Conservation (phyloP, 2,888 invertebrate genomes). For the Cetonia aurata region DNA sequence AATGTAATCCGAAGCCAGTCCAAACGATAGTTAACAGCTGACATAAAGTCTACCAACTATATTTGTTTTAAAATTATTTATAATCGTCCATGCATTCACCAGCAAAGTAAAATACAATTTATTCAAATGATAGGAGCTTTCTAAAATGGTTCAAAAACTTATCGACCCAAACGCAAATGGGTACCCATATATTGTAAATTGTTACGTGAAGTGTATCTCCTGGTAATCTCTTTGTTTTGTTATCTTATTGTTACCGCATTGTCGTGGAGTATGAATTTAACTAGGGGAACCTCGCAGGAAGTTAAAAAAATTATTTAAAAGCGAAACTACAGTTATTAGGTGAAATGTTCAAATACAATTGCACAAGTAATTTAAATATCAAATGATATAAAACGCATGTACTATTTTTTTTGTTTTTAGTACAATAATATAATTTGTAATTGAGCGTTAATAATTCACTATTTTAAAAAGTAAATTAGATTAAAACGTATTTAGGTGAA, state of each 20-base stretch:
- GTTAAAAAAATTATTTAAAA: background rate
- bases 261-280: conserved; percentile 1
- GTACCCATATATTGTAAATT: background rate
- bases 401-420: too few species aligned
- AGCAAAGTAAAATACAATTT: too few species aligned
- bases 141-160: too few species aligned
- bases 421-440: too few species aligned
- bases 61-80: background rate
- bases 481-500: too few species aligned
- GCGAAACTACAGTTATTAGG: background rate
- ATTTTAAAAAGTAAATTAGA: too few species aligned
- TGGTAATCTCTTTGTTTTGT: conserved; percentile 21
- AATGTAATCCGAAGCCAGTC: conserved; percentile 12
- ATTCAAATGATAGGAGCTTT: too few species aligned
- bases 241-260: conserved; percentile 18
- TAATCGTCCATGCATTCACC: background rate
- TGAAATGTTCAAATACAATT: too few species aligned
- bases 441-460: too few species aligned
- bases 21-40: background rate
- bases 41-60: background rate
- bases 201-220: conserved; percentile 16
- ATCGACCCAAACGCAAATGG: background rate
- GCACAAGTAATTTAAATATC: too few species aligned
- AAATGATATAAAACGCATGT: too few species aligned
- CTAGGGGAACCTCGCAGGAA: conserved; percentile 1